phyloP scores from a whole-genome alignment of 2,888 invertebrate genomes.

The Macrosoma leucophasiata region DNA sequence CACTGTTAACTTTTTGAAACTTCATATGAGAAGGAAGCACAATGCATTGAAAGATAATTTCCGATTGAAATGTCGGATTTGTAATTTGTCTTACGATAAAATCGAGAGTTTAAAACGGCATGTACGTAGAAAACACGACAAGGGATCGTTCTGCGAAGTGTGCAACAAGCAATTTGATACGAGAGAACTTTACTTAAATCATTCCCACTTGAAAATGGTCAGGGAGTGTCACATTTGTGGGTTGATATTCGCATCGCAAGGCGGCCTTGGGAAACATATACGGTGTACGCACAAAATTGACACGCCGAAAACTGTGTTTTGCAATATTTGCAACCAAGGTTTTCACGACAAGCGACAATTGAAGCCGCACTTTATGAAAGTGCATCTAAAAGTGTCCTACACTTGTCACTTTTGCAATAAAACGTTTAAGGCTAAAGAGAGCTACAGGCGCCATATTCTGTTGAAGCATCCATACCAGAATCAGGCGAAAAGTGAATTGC shows the following conservation, averaged over 20 bases:
- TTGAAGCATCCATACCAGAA: slow-evolving; percentile 46
- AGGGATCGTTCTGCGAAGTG: slow-evolving; percentile 49
- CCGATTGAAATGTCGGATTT: slow-evolving; percentile 57
- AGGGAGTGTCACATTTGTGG: slow-evolving; percentile 60
- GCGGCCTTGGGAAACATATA: slow-evolving; percentile 57
- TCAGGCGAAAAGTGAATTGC: slow-evolving; percentile 28
- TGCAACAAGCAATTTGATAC: slow-evolving; percentile 59
- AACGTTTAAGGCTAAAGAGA: slow-evolving; percentile 57
- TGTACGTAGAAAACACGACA: slow-evolving; percentile 56
- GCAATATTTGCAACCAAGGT: slow-evolving; percentile 55
- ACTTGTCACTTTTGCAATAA: slow-evolving; percentile 55
- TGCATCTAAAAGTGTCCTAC: slow-evolving; percentile 59
- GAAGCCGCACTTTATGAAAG: slow-evolving; percentile 55
- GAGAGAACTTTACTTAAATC: slow-evolving; percentile 48
- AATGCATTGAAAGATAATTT: slow-evolving; percentile 56
- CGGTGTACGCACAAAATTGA: slow-evolving; percentile 57
- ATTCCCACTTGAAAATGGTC: slow-evolving; percentile 51
- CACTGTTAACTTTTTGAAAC: slow-evolving; percentile 50
- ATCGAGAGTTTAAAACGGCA: slow-evolving; percentile 65
- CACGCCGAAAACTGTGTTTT: slow-evolving; percentile 50
- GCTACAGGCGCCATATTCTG: slow-evolving; percentile 52
- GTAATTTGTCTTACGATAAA: slow-evolving; percentile 63
- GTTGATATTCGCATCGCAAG: slow-evolving; percentile 54
- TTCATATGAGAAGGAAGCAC: slow-evolving; percentile 64
- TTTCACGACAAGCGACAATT: slow-evolving; percentile 55